These are phyloP conservation scores for Ellobius talpinus DNA, from an alignment of 2,113 vertebrate genomes.

Conservation along the genomic window DNA sequence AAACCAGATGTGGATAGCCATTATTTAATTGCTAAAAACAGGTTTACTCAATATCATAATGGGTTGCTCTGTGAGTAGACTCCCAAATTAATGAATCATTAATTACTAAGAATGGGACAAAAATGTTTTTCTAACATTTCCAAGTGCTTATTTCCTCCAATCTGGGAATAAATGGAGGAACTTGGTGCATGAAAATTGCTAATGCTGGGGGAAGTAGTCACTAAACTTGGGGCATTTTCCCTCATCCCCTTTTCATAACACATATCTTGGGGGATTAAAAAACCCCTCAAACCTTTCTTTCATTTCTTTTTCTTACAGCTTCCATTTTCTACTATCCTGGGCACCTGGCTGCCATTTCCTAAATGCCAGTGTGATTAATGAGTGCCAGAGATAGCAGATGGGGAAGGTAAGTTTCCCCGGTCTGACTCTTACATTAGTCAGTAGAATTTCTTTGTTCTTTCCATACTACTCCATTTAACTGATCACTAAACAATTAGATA, in stretches of 20 bases:
- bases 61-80: background rate
- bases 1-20: background rate
- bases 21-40: constrained; percentile 27
- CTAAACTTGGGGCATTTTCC: background rate
- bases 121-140: background rate
- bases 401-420: constrained; percentile 56
- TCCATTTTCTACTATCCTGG: constrained; percentile 26
- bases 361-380: constrained; percentile 64
- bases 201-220: background rate
- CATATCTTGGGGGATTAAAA: background rate
- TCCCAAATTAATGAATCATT: constrained; percentile 6
- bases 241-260: background rate
- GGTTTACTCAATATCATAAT: background rate
- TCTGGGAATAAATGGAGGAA: background rate
- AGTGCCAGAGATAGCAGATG: constrained; percentile 68
- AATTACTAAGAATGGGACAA: background rate
- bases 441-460: constrained; percentile 65
- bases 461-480: constrained; percentile 36
- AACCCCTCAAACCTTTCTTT: background rate
- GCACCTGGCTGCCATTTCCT: constrained; percentile 55
- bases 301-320: constrained; percentile 25
- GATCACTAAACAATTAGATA: constrained; percentile 64
- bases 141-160: background rate
- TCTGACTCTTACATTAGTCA: constrained; percentile 42
- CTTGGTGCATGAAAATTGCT: background rate